A percentile compares a stretch with the other conserved stretches of the same genome.
Evolutionary conservation across 2,113 vertebrate species (phyloP).

Genomic region (Stictonetta naevosa): DNA sequence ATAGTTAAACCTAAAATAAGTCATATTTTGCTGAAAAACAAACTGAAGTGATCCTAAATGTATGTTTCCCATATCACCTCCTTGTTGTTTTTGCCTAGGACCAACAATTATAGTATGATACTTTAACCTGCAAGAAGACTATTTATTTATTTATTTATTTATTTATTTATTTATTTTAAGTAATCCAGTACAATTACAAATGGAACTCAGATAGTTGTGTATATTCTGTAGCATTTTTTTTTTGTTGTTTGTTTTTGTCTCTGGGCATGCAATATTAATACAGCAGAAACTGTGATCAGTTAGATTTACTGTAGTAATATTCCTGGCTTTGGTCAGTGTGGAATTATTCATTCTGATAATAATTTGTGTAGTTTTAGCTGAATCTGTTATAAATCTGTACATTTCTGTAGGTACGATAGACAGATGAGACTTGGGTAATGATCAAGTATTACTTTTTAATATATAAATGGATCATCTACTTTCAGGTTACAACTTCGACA

Average conservation of each 20-base stretch:
- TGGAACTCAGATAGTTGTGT: neutral
- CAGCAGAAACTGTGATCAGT: neutral
- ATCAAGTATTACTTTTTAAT: neutral
- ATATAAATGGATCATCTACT: neutral
- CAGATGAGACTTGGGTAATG: neutral
- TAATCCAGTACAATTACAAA: neutral
- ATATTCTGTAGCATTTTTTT: neutral
- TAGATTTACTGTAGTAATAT: neutral
- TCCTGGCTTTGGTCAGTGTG: neutral
- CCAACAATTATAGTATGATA: neutral
- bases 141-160: neutral
- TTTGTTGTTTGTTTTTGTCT: neutral
- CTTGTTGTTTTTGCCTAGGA: neutral
- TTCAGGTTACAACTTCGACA: neutral
- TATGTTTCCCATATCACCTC: neutral
- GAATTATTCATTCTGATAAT: neutral
- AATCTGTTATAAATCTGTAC: neutral
- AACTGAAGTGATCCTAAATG: neutral
- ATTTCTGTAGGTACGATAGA: neutral
- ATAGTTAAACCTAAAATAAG: neutral
- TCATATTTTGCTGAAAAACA: neutral
- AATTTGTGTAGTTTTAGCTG: neutral
- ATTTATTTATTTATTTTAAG: neutral
- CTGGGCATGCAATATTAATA: neutral
- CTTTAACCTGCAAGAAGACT: neutral